These are phyloP conservation scores for Halcyon senegalensis DNA, from an alignment of 2,113 vertebrate species.

Conservation along the genomic window DNA sequence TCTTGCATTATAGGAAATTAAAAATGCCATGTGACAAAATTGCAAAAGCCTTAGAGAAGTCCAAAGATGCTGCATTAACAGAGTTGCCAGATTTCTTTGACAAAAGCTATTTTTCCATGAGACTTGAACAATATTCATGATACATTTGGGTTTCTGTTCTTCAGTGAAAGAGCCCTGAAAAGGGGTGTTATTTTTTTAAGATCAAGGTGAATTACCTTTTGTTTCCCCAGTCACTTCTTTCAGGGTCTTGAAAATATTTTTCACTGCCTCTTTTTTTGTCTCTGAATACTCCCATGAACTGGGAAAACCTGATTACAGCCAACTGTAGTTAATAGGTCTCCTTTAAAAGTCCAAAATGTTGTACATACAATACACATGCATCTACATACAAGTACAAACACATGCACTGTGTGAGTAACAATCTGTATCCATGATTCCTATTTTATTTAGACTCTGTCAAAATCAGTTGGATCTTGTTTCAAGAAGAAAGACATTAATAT, in stretches of 20 bases:
- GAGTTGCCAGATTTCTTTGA: not conserved
- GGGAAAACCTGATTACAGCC: fast-evolving
- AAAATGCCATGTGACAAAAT: slow-evolving; percentile 7
- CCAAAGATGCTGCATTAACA: not conserved
- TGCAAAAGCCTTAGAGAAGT: slow-evolving; percentile 19
- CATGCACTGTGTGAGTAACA: not conserved
- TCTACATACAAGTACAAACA: not conserved
- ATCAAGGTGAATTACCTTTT: not conserved
- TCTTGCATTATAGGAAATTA: slow-evolving; percentile 42
- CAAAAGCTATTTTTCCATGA: not conserved
- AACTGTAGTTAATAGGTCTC: not conserved
- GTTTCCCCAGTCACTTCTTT: not conserved
- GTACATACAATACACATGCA: not conserved
- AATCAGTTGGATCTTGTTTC: not conserved
- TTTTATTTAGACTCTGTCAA: not conserved
- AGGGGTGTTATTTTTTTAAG: not conserved
- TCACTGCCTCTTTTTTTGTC: not conserved
- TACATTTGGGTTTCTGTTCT: not conserved
- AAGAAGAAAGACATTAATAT: not conserved
- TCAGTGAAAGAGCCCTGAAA: not conserved
- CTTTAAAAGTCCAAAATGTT: not conserved
- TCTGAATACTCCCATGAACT: not conserved
- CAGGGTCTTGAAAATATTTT: not conserved
- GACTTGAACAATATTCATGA: not conserved
- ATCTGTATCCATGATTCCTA: not conserved